Percentiles rank a stretch among this genome's conserved stretches.
These are phyloP conservation scores for Sialis fuliginosa DNA, from an alignment of 2,888 invertebrate species.

Conservation along the genomic window DNA sequence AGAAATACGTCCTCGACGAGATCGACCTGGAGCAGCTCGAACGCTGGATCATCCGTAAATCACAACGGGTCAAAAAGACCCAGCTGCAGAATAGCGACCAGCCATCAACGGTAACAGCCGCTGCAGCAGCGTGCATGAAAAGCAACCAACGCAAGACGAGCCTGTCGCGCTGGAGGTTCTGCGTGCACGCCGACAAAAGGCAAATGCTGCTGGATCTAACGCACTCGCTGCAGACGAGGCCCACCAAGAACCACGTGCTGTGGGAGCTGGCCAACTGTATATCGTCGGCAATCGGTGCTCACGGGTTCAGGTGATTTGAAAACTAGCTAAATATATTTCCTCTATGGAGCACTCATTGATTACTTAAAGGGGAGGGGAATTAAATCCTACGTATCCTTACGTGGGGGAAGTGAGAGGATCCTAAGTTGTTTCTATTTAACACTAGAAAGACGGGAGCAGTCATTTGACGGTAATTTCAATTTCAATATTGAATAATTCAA, in stretches of 20 bases:
- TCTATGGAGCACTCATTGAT: too few species aligned
- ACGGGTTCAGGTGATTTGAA: slow-evolving; percentile 28
- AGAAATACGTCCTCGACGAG: slow-evolving; percentile 41
- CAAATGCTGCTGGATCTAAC: slow-evolving; percentile 44
- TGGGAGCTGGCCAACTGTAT: slow-evolving; percentile 49
- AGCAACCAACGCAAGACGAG: slow-evolving; percentile 29
- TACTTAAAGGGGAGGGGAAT: too few species aligned
- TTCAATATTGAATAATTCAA: too few species aligned
- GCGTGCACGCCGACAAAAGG: slow-evolving; percentile 44
- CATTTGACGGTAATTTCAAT: too few species aligned
- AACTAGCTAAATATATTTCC: too few species aligned
- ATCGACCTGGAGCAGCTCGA: slow-evolving; percentile 44
- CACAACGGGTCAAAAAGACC: slow-evolving; percentile 29
- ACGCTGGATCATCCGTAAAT: slow-evolving; percentile 41
- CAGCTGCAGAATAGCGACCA: slow-evolving; percentile 14
- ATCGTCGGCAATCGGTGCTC: slow-evolving; percentile 43
- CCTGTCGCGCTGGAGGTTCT: slow-evolving; percentile 35
- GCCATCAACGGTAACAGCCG: not conserved
- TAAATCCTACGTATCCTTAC: too few species aligned
- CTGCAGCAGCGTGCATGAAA: slow-evolving; percentile 6
- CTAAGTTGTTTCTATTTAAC: too few species aligned
- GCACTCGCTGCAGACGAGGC: slow-evolving; percentile 36
- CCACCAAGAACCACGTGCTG: slow-evolving; percentile 42
- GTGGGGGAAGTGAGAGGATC: too few species aligned
- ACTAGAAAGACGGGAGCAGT: too few species aligned